Conservation (phyloP, 2,113 vertebrate genomes). For the Plestiodon gilberti region DNA sequence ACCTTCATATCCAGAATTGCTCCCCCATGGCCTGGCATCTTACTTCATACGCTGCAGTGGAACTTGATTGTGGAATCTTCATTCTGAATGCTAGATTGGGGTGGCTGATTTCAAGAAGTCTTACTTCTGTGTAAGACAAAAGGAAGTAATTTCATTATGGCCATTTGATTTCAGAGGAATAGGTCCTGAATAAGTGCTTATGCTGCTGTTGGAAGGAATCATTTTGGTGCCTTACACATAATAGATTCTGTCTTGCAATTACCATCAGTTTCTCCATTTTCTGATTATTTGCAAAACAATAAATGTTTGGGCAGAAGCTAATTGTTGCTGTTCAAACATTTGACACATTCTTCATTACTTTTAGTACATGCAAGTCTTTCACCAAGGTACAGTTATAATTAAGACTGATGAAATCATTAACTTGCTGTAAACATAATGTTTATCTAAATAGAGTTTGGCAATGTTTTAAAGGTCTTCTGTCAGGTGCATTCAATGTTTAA, state of each 20-base stretch:
- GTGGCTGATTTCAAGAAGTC: neutral
- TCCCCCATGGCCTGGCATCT: too few relatives aligned
- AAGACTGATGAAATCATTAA: slow-evolving; percentile 86
- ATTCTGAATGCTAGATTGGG: neutral
- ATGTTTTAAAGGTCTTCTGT: slow-evolving; percentile 83
- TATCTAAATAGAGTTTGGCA: slow-evolving; percentile 79
- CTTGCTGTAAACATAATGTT: slow-evolving; percentile 80
- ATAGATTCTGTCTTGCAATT: slow-evolving; percentile 60
- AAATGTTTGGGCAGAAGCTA: slow-evolving; percentile 73
- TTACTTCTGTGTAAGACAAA: neutral
- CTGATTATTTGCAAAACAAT: slow-evolving; percentile 73
- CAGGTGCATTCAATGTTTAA: slow-evolving; percentile 78
- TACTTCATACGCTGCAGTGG: neutral
- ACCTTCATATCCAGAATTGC: neutral
- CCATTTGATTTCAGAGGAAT: neutral
- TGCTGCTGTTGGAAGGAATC: slow-evolving; percentile 32
- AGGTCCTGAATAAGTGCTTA: neutral
- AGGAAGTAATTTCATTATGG: neutral
- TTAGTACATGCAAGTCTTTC: slow-evolving; percentile 66
- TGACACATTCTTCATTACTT: slow-evolving; percentile 76
- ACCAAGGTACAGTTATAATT: slow-evolving; percentile 72
- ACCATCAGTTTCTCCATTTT: slow-evolving; percentile 57
- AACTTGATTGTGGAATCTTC: neutral
- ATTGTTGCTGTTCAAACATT: slow-evolving; percentile 71
- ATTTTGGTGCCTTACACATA: slow-evolving; percentile 30